Base-by-base conservation (phyloP, 2,888 invertebrate genomes). In the Prenolepis imparis region DNA sequence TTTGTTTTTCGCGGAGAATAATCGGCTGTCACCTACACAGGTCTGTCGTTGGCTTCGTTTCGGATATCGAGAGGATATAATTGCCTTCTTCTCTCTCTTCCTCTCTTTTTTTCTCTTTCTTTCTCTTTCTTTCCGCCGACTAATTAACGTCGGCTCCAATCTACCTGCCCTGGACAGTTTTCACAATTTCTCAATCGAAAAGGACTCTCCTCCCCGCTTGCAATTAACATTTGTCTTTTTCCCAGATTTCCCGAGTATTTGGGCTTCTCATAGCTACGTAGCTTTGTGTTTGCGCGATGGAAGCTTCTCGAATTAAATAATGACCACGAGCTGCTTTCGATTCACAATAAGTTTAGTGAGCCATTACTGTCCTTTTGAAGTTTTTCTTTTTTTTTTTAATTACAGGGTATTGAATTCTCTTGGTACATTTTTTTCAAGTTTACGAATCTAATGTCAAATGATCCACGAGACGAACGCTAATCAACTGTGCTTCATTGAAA, bases 181-280 rank as follows among this genome's bases (percentile, higher is more conserved):
- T 83, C 64, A 67, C 80, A 67, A 84, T 83, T 86, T 83, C 83
- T 74, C 73, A 57, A 80, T 84, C 59, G 68, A 48, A 57, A 44
- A 52, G 63, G 21, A 61, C 41, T 55, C 32, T 55, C 63, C 28
- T 55, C 63, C 11, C 39, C 78, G 52, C 32, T 59, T 32, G 75
- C 72, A 75, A 86, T 87, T 87, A 86, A 80, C 84, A 84, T 80
- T 81, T 72, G 74, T 83, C 64, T 73, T 70, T 70, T 12, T 48
- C 12, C 12, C 52, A 21, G n/a, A 48, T 41, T 66, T 32, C 39
- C 21, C 9, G 15, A 41, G 36, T 55, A 12, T n/a, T 52, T 64
- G 41, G 18, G 28, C 55, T 32, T 75, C 59, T 41, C 41, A 18
- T 9, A 21, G 12, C 36, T 41, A 28, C 41, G 21, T 36, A 36